Evolutionary conservation across 2,113 vertebrate genomes (phyloP).

Genomic region (Aepyceros melampus): DNA sequence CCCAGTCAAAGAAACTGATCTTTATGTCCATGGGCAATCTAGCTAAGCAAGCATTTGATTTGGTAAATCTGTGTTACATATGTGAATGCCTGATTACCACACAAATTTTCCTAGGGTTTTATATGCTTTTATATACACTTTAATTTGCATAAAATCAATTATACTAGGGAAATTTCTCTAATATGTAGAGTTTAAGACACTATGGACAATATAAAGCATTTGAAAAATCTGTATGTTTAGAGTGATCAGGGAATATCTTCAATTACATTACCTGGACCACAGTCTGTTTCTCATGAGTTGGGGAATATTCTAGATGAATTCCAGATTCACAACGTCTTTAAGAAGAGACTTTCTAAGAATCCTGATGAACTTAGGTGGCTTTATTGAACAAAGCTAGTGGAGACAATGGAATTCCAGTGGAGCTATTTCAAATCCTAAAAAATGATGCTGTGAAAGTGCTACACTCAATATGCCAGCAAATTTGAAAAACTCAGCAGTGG

Average conservation of each 20-base stretch:
- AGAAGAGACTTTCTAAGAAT: neutral
- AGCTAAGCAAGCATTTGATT: neutral
- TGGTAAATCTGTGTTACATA: neutral
- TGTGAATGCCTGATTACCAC: neutral
- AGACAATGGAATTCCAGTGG: neutral
- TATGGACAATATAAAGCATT: neutral
- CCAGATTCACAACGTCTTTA: neutral
- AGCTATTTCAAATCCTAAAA: neutral
- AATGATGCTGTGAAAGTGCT: neutral
- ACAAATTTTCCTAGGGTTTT: neutral
- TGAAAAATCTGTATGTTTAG: neutral
- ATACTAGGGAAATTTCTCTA: neutral
- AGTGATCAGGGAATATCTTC: neutral
- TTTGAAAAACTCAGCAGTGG: neutral
- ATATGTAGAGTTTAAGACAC: neutral
- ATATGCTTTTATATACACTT: neutral
- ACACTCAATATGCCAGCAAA: neutral
- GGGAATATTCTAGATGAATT: neutral
- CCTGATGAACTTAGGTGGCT: neutral
- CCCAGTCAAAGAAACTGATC: neutral
- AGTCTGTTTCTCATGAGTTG: neutral
- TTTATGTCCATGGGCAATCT: neutral
- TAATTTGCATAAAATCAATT: neutral
- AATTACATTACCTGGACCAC: neutral
- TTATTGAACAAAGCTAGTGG: neutral